Percentiles rank a stretch among this genome's conserved stretches.
Evolutionary conservation across 2,113 vertebrate species (phyloP).

Genomic region (Meleagris gallopavo): DNA sequence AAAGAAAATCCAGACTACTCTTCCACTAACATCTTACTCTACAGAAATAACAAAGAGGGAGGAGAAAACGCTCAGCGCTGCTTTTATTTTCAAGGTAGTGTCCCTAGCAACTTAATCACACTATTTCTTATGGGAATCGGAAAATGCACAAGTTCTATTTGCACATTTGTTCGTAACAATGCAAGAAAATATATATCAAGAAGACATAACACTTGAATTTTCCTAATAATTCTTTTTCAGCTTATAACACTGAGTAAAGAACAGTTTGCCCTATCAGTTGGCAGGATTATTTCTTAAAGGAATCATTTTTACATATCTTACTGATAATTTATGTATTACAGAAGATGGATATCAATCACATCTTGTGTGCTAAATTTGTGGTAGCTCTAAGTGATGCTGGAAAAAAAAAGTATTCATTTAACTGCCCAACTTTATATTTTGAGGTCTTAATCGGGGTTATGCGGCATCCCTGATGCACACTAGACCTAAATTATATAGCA

Average conservation of each 20-base stretch:
- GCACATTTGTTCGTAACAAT: conserved; percentile 9
- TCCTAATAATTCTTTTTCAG: neutral
- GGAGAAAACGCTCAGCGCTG: neutral
- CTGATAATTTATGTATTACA: conserved; percentile 39
- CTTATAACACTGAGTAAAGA: conserved; percentile 8
- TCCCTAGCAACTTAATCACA: neutral
- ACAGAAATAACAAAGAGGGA: conserved; percentile 24
- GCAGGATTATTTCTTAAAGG: neutral
- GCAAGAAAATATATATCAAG: neutral
- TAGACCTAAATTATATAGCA: neutral
- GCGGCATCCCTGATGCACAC: neutral
- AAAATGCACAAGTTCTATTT: neutral
- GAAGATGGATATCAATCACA: conserved; percentile 19
- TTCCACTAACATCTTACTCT: neutral
- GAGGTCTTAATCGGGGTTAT: conserved; percentile 6
- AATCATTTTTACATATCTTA: neutral
- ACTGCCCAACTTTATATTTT: neutral
- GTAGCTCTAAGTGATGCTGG: neutral
- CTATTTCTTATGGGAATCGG: neutral
- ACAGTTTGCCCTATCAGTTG: conserved; percentile 16
- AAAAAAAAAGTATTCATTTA: neutral
- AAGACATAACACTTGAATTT: neutral
- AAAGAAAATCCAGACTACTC: conserved; percentile 38
- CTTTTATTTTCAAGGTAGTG: conserved; percentile 13
- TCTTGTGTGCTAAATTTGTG: neutral